Evolutionary conservation across 2,888 invertebrate genomes (phyloP).

Genomic region (Mythimna pallens): DNA sequence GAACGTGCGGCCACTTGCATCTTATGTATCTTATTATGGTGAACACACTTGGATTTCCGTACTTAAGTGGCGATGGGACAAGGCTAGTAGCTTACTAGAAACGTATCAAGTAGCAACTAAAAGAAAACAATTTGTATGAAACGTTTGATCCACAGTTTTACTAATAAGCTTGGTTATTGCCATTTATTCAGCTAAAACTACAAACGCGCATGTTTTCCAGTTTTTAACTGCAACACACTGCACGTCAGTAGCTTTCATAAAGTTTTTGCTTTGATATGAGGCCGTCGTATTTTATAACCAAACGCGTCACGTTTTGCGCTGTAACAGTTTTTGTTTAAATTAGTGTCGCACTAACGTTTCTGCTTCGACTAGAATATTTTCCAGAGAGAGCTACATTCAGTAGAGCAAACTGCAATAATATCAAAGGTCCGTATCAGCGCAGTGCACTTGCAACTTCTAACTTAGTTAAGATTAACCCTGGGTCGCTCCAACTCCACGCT

Average conservation of each 20-base stretch:
- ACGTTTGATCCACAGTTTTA: neutral
- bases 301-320: conserved; percentile 50
- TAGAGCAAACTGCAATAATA: conserved; percentile 56
- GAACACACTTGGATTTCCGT: conserved; percentile 48
- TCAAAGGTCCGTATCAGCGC: conserved; percentile 59
- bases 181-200: conserved; percentile 7
- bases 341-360: conserved; percentile 31
- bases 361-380: conserved; percentile 39
- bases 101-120: conserved; percentile 1
- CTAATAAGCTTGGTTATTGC: neutral
- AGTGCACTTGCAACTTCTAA: conserved; percentile 64
- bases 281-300: conserved; percentile 48
- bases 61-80: conserved; percentile 34
- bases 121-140: neutral
- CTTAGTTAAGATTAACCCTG: conserved; percentile 61
- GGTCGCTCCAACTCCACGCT: conserved; percentile 48
- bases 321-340: conserved; percentile 59
- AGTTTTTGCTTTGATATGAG: conserved; percentile 59
- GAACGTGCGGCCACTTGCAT: conserved; percentile 58
- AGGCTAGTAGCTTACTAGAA: conserved; percentile 40
- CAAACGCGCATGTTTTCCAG: conserved; percentile 10
- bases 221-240: conserved; percentile 26
- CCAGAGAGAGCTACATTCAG: conserved; percentile 39
- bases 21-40: conserved; percentile 51
- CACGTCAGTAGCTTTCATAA: conserved; percentile 48